Evolutionary conservation across 2,113 vertebrate genomes (phyloP).

Genomic region (Scolopax mira): DNA sequence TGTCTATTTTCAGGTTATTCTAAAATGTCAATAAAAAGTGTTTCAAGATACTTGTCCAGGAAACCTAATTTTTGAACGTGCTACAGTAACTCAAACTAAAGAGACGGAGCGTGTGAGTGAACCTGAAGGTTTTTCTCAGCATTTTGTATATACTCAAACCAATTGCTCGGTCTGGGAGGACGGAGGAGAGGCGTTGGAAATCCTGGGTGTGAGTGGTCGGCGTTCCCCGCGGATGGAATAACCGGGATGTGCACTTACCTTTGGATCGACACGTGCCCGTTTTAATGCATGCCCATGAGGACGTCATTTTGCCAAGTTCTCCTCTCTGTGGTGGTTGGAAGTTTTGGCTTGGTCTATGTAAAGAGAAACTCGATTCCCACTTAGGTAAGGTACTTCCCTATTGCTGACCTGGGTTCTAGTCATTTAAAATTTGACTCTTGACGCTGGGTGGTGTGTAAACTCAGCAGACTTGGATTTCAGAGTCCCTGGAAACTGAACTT

Average conservation of each 20-base stretch:
- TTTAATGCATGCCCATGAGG: constrained; percentile 45
- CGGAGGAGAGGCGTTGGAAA: background rate
- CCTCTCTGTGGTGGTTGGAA: constrained; percentile 46
- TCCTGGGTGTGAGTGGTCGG: background rate
- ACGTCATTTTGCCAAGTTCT: constrained; percentile 19
- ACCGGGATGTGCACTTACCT: constrained; percentile 37
- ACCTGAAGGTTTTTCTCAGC: constrained; percentile 40
- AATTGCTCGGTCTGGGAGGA: constrained; percentile 6
- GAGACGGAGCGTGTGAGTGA: constrained; percentile 25
- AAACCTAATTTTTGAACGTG: constrained; percentile 3
- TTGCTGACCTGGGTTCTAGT: constrained; percentile 16
- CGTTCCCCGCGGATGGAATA: background rate
- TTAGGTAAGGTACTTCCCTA: background rate
- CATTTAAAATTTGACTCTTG: background rate
- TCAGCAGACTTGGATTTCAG: background rate
- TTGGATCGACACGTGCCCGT: constrained; percentile 18
- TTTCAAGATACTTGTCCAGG: constrained; percentile 45
- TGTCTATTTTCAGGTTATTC: constrained; percentile 53
- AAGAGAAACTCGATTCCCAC: constrained; percentile 19
- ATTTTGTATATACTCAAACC: constrained; percentile 53
- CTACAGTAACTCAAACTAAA: constrained; percentile 20
- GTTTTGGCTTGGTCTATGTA: constrained; percentile 44
- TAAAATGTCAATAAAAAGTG: constrained; percentile 41
- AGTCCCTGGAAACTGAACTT: constrained; percentile 26
- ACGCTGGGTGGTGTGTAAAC: background rate